A percentile compares a stretch with the other conserved stretches of the same genome.
Evolutionary conservation across 2,113 vertebrate genomes (phyloP).

Genomic region (Henicopernis longicauda): DNA sequence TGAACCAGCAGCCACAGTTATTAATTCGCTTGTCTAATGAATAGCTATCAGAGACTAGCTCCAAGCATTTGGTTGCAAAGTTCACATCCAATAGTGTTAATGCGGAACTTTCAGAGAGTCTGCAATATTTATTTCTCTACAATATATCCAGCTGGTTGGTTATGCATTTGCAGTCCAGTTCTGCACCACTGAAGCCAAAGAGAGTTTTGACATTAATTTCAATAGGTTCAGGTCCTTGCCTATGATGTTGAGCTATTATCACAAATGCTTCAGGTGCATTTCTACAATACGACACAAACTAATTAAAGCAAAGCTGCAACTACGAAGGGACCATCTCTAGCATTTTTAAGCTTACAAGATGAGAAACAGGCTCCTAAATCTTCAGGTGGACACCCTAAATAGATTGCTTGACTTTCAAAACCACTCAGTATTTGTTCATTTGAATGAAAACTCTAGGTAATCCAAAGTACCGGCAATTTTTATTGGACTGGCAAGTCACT

Average conservation of each 20-base stretch:
- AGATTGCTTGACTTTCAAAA: not conserved
- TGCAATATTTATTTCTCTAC: slow-evolving; percentile 19
- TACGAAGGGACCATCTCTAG: not conserved
- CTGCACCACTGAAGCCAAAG: slow-evolving; percentile 3
- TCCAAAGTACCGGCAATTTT: not conserved
- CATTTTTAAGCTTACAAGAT: not conserved
- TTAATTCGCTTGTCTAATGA: not conserved
- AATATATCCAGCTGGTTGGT: not conserved
- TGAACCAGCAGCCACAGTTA: not conserved
- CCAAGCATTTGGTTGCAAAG: not conserved
- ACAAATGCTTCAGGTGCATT: not conserved
- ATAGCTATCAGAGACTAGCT: not conserved
- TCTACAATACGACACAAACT: not conserved
- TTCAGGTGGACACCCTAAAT: not conserved
- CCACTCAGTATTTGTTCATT: not conserved
- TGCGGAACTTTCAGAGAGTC: not conserved
- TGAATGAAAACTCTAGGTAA: not conserved
- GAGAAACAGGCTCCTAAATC: not conserved
- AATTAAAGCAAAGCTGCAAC: not conserved
- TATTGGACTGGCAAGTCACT: not conserved
- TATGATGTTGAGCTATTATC: not conserved
- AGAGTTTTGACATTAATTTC: slow-evolving; percentile 15
- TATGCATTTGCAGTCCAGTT: slow-evolving; percentile 11
- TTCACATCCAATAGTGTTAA: slow-evolving; percentile 6
- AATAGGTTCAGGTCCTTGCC: not conserved